Evolutionary conservation across 2,113 vertebrate genomes (phyloP).

Genomic region (Corythaeola cristata): DNA sequence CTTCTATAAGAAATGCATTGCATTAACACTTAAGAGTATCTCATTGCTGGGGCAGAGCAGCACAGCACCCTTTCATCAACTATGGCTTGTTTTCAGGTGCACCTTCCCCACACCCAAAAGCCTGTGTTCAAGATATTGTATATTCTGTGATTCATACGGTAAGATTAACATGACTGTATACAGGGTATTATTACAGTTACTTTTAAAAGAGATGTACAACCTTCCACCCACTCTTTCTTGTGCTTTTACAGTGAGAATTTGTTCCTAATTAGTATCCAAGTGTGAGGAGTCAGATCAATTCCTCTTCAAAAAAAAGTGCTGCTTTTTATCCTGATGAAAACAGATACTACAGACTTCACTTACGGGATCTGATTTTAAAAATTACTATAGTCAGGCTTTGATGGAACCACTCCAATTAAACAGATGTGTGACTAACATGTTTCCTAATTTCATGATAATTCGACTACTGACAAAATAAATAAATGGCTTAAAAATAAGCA

Average conservation of each 20-base stretch:
- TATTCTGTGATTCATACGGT: background rate
- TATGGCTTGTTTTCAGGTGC: background rate
- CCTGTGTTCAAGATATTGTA: background rate
- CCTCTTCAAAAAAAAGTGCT: background rate
- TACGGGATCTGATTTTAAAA: conserved; percentile 1
- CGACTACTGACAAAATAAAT: background rate
- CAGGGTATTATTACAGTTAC: background rate
- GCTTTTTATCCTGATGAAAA: conserved; percentile 21
- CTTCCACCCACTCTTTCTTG: background rate
- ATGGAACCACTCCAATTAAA: background rate
- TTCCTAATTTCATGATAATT: background rate
- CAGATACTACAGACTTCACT: background rate
- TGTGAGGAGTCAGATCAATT: conserved; percentile 17
- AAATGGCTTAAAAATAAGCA: background rate
- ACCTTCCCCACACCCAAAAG: background rate
- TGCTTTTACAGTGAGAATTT: conserved; percentile 12
- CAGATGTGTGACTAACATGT: background rate
- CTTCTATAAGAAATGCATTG: background rate
- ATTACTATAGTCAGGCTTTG: conserved; percentile 15
- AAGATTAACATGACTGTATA: background rate
- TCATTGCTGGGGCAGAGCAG: background rate
- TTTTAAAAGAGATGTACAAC: background rate
- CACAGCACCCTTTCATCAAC: background rate
- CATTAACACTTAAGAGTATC: background rate
- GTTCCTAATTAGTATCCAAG: conserved; percentile 32